Evolutionary conservation across 2,888 invertebrate species (phyloP).

Genomic region (Agrochola litura): DNA sequence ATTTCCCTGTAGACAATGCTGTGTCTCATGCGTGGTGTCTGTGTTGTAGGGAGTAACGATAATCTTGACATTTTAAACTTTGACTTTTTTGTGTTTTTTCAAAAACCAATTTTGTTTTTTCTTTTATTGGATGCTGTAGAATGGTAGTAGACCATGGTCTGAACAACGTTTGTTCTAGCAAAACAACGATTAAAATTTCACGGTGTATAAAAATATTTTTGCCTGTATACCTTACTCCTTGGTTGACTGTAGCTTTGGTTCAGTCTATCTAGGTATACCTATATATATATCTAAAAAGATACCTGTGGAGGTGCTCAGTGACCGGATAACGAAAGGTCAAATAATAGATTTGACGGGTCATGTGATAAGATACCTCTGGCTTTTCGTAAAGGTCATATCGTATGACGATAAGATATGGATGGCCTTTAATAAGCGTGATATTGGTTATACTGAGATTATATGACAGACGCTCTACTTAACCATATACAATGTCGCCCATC

Average conservation of each 20-base stretch:
- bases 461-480: neutral
- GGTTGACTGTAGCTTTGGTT: neutral
- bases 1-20: too few relatives aligned
- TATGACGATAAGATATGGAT: constrained; percentile 7
- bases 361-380: constrained; percentile 19
- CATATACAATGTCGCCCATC: too few relatives aligned
- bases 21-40: too few relatives aligned
- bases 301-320: constrained; percentile 21
- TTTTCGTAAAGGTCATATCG: constrained; percentile 39
- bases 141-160: too few relatives aligned
- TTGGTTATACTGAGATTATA: neutral
- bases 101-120: too few relatives aligned
- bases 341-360: constrained; percentile 44
- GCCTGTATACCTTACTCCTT: neutral
- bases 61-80: too few relatives aligned
- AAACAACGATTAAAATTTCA: too few relatives aligned
- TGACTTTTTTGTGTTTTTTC: too few relatives aligned
- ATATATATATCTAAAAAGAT: constrained; percentile 3
- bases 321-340: constrained; percentile 39
- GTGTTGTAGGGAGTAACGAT: too few relatives aligned
- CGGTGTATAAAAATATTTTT: too few relatives aligned
- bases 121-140: too few relatives aligned
- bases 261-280: neutral
- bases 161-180: too few relatives aligned
- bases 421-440: neutral